Base-by-base conservation (phyloP, 2,113 vertebrate species). In the Tenrec ecaudatus region DNA sequence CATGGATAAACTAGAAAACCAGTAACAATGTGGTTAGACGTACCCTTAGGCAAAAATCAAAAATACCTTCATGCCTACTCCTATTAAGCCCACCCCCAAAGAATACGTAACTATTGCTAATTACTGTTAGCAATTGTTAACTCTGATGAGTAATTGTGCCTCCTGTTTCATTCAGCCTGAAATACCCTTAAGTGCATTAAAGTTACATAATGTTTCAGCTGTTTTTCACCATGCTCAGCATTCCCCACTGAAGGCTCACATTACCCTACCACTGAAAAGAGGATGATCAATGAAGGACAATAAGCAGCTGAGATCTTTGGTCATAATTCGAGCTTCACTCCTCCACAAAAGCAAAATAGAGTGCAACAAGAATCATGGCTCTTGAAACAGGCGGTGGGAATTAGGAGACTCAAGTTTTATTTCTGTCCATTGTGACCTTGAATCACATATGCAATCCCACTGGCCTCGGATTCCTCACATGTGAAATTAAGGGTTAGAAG, bases 401-500 rank as follows among this genome's bases (percentile, higher is more conserved):
- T 81, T 57, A 47, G 12, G 57, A 33, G 8, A 83, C 19, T 76
- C 31, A 47, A 60, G 15, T 68, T 81, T 43, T 40, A 7, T 40
- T 82, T 91, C 91, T 89, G 60, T 57, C 17, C 60, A 31, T 8
- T 82, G 11, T 81, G 87, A 87, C 68, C 68, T 79, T 66, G n/a
- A 93, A 38, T 68, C 78, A 89, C 11, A 16, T 57, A 47, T 40
- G 62, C 58, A 78, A 76, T 88, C 43, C 36, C 20, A 20, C 68
- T 82, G 82, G 8, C 53, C 73, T 94, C 36, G 38, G 43, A 69
- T 82, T 94, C 40, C 60, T 92, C 47, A 60, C 12, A 57, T 25
- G 33, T 80, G 64, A 89, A 95, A 71, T 64, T 66, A 82, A 91
- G 33, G 3, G 17, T 85, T 78, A 87, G 29, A 77, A 66, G 53